Evolutionary conservation across 2,888 invertebrate species (phyloP), one percentile per base, ranked within the genome.

Genomic region (Oligia latruncula): DNA sequence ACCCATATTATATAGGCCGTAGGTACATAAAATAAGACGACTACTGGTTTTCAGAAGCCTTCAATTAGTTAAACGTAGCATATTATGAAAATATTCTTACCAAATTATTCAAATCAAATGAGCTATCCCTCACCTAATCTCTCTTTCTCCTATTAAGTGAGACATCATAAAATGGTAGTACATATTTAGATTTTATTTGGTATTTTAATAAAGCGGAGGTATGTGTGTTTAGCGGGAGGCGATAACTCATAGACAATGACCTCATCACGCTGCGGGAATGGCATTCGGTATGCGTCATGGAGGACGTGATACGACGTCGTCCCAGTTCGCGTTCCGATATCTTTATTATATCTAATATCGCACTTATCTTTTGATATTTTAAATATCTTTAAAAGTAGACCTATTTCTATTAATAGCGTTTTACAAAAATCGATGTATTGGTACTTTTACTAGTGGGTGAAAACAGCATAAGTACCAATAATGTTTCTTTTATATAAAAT

Each of bases 231-330:
- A 92, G 92, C 92, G 92, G 89, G 85, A 91, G 89, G 81, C 89
- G 88, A 90, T 92, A 91, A 89, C 84, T 90, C 90, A 90, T 91
- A 89, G 90, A 85, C 91, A 87, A 90, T 92, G 93, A 89, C 86
- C 89, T 89, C 89, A 89, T 93, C 93, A 90, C 86, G 91, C 87
- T 77, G 86, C 86, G 87, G 89, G 93, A 92, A 93, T 92, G 95
- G 93, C 90, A 92, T 91, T 90, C 87, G 92, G 94, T 89, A 92
- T 92, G 93, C 92, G 92, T 91, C 93, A 91, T 86, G 77, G 84
- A 87, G 90, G 89, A 95, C 95, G 95, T 95, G 95, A 93, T 92
- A 89, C 86, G 86, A 90, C 90, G 86, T 76, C 91, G 92, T 91
- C 90, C 92, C 88, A 92, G 87, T 92, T 93, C 87, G 84, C 82